A percentile compares a stretch with the other conserved stretches of the same genome.
These are phyloP conservation scores for Myiozetetes cayanensis DNA, from an alignment of 2,113 vertebrate species.

Conservation along the genomic window DNA sequence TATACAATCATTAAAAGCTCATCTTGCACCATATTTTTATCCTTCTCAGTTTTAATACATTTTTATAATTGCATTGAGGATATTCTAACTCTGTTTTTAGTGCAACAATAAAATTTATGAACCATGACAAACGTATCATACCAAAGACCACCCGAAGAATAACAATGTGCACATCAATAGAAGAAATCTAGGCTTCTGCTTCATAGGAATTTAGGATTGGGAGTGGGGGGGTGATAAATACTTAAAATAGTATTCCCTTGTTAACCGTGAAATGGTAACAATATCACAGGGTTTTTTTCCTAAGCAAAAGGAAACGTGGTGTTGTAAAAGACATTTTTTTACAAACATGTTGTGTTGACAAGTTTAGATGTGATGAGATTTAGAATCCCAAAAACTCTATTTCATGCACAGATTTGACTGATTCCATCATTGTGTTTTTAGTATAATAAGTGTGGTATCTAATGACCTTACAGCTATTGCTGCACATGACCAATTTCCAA, in stretches of 20 bases:
- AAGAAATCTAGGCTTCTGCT: slow-evolving; percentile 11
- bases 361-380: background rate
- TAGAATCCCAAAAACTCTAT: background rate
- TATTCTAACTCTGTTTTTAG: slow-evolving; percentile 83
- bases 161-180: slow-evolving; percentile 60
- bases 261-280: background rate
- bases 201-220: background rate
- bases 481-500: background rate
- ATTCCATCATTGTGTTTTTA: background rate
- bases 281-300: background rate
- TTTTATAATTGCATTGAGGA: slow-evolving; percentile 82
- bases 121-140: slow-evolving; percentile 75
- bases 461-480: background rate
- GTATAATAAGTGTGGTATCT: background rate
- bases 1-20: slow-evolving; percentile 80
- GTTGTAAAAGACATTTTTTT: background rate
- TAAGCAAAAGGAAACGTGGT: background rate
- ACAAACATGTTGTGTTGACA: background rate
- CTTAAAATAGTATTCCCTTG: background rate
- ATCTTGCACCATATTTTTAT: slow-evolving; percentile 76
- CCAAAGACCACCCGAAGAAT: slow-evolving; percentile 75
- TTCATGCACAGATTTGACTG: background rate
- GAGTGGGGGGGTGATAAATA: background rate
- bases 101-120: slow-evolving; percentile 83
- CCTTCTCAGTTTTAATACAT: slow-evolving; percentile 80